Percentiles rank a stretch among this genome's conserved stretches.
These are phyloP conservation scores for Argya squamiceps DNA, from an alignment of 2,797 vertebrate species.

Conservation along the genomic window DNA sequence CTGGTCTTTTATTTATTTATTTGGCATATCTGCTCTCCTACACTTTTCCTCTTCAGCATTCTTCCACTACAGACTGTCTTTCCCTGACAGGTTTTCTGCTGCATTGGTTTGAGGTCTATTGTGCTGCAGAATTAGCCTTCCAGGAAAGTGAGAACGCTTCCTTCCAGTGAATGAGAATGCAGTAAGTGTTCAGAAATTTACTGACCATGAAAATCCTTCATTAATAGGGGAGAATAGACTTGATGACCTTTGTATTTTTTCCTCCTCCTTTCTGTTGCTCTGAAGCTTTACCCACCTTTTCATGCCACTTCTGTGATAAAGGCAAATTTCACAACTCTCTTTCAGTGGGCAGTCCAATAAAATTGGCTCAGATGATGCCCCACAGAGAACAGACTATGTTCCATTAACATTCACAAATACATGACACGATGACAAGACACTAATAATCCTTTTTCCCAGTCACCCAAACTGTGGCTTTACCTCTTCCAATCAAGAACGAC, in stretches of 20 bases:
- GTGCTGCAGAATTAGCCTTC: background rate
- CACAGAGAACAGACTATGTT: background rate
- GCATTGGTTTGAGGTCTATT: background rate
- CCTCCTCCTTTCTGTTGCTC: background rate
- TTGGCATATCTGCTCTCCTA: background rate
- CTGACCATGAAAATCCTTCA: slow-evolving; percentile 34
- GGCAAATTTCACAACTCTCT: background rate
- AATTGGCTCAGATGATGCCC: background rate
- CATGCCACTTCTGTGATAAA: background rate
- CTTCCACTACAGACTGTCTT: background rate
- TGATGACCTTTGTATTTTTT: slow-evolving; percentile 5
- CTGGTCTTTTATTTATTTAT: slow-evolving; percentile 37
- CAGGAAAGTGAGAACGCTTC: background rate
- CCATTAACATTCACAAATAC: background rate
- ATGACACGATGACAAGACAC: background rate
- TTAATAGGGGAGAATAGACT: background rate
- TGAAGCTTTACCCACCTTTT: slow-evolving; percentile 9
- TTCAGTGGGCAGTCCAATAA: background rate
- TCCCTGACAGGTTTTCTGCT: slow-evolving; percentile 21
- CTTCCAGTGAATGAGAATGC: background rate
- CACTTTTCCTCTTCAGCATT: background rate
- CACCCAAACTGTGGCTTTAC: background rate
- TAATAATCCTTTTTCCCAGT: background rate
- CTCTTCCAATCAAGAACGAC: background rate
- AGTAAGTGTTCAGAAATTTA: slow-evolving; percentile 21